Evolutionary conservation across 2,797 vertebrate species (phyloP).

Genomic region (Leontopithecus rosalia): DNA sequence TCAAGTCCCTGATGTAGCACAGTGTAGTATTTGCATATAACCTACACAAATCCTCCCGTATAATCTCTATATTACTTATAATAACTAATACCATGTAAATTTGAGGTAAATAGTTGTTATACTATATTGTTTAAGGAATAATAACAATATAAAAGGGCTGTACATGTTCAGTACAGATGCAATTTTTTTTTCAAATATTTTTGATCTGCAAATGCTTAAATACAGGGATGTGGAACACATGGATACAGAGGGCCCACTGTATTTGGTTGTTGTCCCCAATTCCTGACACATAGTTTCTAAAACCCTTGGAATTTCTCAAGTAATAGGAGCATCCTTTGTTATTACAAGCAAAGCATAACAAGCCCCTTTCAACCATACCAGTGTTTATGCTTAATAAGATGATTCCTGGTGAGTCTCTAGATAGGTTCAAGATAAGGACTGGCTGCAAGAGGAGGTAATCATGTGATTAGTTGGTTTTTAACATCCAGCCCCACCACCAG

Average conservation of each 20-base stretch:
- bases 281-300: neutral
- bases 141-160: neutral
- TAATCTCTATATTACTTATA: neutral
- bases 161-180: neutral
- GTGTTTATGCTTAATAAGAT: neutral
- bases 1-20: neutral
- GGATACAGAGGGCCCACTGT: neutral
- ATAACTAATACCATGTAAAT: neutral
- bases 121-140: neutral
- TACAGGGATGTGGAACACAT: neutral
- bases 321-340: neutral
- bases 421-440: neutral
- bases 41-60: neutral
- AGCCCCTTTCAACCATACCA: neutral
- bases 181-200: neutral
- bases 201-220: neutral
- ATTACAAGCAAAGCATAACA: neutral
- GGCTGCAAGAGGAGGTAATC: neutral
- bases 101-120: neutral
- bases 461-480: neutral
- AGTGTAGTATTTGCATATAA: neutral
- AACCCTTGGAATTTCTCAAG: neutral
- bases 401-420: neutral
- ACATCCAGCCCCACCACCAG: neutral
- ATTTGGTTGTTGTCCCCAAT: neutral